phyloP scores from a whole-genome alignment of 2,888 invertebrate genomes.

The Leptopilina drosophilae region DNA sequence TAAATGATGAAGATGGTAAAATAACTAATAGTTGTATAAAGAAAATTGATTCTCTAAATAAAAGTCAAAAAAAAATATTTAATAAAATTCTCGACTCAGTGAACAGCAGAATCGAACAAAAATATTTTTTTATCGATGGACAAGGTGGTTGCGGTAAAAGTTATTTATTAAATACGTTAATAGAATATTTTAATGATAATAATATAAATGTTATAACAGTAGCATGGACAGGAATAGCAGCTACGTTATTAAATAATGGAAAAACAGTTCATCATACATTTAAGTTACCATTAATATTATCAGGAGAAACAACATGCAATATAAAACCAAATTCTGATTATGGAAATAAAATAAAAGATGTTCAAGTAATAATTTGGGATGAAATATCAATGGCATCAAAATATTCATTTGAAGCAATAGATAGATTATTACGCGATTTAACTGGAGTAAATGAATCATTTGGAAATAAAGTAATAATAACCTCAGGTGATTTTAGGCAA shows the following conservation, averaged over 20 bases:
- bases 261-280: constrained; percentile 25
- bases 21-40: background rate
- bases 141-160: constrained; percentile 44
- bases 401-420: background rate
- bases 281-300: constrained; percentile 34
- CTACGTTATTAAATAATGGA: constrained; percentile 28
- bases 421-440: background rate
- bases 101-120: background rate
- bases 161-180: constrained; percentile 41
- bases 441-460: background rate
- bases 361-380: constrained; percentile 51
- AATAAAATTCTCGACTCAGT: background rate
- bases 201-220: constrained; percentile 3
- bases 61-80: background rate
- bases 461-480: background rate
- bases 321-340: constrained; percentile 40
- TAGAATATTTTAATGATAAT: background rate
- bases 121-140: constrained; percentile 38
- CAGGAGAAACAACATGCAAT: constrained; percentile 9
- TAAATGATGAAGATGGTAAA: too few relatives aligned
- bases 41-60: background rate
- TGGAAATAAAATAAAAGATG: constrained; percentile 36
- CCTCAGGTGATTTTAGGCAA: background rate
- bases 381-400: constrained; percentile 31
- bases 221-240: constrained; percentile 39